A percentile compares a stretch with the other conserved stretches of the same genome.
Conservation (phyloP, 1,140 invertebrate species). For the Hylyphantes graminicola region DNA sequence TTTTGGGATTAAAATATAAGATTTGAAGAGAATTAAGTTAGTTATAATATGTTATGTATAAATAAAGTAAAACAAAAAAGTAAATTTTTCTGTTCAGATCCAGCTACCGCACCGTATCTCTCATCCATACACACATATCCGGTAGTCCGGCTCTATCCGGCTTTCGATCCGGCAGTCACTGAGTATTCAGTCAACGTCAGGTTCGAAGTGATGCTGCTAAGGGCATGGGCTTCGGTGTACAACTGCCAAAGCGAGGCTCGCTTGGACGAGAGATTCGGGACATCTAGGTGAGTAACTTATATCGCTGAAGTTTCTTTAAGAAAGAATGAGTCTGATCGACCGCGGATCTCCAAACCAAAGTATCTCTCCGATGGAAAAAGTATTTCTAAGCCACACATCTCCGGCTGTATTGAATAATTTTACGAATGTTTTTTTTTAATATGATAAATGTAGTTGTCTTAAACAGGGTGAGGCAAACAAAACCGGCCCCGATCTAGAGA, state of each 20-base stretch:
- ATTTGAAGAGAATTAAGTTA: no score
- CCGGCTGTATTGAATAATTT: background rate
- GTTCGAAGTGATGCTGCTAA: constrained; percentile 65
- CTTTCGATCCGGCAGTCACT: constrained; percentile 64
- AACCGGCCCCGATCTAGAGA: no score
- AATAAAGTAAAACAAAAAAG: no score
- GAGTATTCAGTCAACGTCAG: constrained; percentile 65
- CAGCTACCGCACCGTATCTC: constrained; percentile 63
- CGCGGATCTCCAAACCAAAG: no score
- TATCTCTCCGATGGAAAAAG: no score
- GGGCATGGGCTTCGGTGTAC: constrained; percentile 63
- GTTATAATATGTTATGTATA: no score
- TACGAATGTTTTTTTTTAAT: constrained; percentile 29
- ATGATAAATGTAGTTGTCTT: no score
- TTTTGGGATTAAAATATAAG: no score
- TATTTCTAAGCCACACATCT: background rate
- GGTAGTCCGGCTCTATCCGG: constrained; percentile 62
- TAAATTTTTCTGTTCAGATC: constrained; percentile 8
- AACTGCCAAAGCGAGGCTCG: constrained; percentile 66
- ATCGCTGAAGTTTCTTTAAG: no score
- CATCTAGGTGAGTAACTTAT: constrained; percentile 62
- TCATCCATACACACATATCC: constrained; percentile 63
- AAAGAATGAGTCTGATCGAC: no score
- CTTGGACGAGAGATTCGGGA: constrained; percentile 66
- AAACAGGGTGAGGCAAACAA: no score